Evolutionary conservation across 2,113 vertebrate genomes (phyloP).

Genomic region (Damaliscus lunatus): DNA sequence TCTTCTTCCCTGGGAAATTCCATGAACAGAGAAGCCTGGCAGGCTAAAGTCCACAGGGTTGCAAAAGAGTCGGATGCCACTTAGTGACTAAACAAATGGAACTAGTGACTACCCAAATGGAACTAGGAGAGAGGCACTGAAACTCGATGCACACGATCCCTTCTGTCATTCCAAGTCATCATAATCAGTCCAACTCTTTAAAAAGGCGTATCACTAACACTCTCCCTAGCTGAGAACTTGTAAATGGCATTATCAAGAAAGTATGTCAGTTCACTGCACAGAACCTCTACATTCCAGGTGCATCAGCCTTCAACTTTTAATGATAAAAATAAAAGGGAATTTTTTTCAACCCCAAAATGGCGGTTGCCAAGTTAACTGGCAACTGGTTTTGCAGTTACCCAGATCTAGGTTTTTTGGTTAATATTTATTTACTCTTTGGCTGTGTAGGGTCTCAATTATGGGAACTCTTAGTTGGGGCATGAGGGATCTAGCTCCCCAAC

Average conservation of each 20-base stretch:
- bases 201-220: neutral
- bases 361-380: neutral
- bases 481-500: neutral
- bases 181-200: neutral
- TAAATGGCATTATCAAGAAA: neutral
- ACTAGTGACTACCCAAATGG: neutral
- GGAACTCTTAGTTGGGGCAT: neutral
- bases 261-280: neutral
- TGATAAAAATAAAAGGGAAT: constrained; percentile 8
- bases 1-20: neutral
- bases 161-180: neutral
- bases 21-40: neutral
- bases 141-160: neutral
- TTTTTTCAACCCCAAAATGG: constrained; percentile 18
- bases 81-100: neutral
- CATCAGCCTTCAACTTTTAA: neutral
- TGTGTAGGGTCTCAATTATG: neutral
- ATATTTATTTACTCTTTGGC: neutral
- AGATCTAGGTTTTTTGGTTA: neutral
- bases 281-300: neutral
- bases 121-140: neutral
- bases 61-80: neutral
- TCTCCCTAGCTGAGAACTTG: neutral
- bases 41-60: neutral
- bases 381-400: neutral